Evolutionary conservation across 2,888 invertebrate genomes (phyloP).

Genomic region (Hypselothyrea guttata): DNA sequence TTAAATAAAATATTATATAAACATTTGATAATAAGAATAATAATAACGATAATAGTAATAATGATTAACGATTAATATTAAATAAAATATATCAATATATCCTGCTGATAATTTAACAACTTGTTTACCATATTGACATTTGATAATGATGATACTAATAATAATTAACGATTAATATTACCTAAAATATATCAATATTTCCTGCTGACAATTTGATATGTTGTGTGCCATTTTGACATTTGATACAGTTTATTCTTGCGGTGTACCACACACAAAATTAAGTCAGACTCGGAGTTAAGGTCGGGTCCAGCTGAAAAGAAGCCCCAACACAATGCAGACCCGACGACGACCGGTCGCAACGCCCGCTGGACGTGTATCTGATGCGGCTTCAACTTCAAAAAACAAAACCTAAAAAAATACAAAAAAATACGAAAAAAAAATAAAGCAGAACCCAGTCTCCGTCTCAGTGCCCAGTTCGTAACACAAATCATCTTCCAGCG

Average conservation of each 20-base stretch:
- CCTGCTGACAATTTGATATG: too few relatives aligned
- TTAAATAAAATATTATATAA: too few relatives aligned
- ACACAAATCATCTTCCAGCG: constrained; percentile 81
- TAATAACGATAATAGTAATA: too few relatives aligned
- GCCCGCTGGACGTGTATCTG: constrained; percentile 77
- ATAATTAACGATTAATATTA: too few relatives aligned
- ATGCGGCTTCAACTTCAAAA: constrained; percentile 59
- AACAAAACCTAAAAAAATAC: constrained; percentile 12
- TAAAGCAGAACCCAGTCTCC: not conserved
- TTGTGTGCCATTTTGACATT: too few relatives aligned
- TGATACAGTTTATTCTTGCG: constrained; percentile 10
- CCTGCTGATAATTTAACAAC: too few relatives aligned
- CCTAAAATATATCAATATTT: too few relatives aligned
- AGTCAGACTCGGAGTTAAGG: constrained; percentile 47
- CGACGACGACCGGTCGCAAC: constrained; percentile 70
- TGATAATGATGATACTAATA: too few relatives aligned
- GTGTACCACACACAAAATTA: constrained; percentile 58
- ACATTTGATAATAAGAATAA: too few relatives aligned
- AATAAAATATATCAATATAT: too few relatives aligned
- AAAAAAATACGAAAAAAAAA: not conserved
- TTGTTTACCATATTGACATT: too few relatives aligned
- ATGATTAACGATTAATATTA: too few relatives aligned
- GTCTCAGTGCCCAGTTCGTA: constrained; percentile 53
- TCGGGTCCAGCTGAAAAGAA: constrained; percentile 9
- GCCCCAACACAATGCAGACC: constrained; percentile 59